Percentiles rank a stretch among this genome's conserved stretches.
phyloP scores from a whole-genome alignment of 1,140 invertebrate genomes.

The Sinonovacula constricta region DNA sequence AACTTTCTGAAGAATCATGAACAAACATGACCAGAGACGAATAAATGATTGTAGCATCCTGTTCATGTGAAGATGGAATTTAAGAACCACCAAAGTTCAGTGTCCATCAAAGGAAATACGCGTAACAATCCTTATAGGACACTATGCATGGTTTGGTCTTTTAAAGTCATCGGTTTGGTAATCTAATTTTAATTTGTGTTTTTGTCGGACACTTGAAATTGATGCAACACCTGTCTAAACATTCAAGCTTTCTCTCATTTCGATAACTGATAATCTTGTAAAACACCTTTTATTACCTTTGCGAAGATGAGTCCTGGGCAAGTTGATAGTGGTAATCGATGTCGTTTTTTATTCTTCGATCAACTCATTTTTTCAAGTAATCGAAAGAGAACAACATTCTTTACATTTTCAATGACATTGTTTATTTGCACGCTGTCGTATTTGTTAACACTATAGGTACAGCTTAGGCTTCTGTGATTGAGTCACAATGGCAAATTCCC shows the following conservation, averaged over 20 bases:
- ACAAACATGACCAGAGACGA: too few species aligned
- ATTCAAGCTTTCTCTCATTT: neutral
- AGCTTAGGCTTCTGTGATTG: neutral
- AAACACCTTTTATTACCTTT: neutral
- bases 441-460: constrained; percentile 2
- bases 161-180: neutral
- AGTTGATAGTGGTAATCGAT: neutral
- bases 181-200: neutral
- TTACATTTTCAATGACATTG: constrained; percentile 5
- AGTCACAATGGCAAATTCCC: constrained; percentile 3
- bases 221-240: constrained; percentile 1
- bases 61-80: too few species aligned
- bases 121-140: neutral
- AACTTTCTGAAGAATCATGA: too few species aligned
- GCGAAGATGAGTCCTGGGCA: neutral
- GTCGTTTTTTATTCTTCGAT: neutral
- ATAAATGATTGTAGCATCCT: too few species aligned
- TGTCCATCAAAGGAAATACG: too few species aligned
- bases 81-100: too few species aligned
- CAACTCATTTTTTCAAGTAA: neutral
- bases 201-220: constrained; percentile 12
- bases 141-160: neutral
- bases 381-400: neutral
- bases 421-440: neutral
- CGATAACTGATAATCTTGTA: neutral